Evolutionary conservation across 1,140 invertebrate genomes (phyloP).

Genomic region (Venustaconcha ellipsiformis): DNA sequence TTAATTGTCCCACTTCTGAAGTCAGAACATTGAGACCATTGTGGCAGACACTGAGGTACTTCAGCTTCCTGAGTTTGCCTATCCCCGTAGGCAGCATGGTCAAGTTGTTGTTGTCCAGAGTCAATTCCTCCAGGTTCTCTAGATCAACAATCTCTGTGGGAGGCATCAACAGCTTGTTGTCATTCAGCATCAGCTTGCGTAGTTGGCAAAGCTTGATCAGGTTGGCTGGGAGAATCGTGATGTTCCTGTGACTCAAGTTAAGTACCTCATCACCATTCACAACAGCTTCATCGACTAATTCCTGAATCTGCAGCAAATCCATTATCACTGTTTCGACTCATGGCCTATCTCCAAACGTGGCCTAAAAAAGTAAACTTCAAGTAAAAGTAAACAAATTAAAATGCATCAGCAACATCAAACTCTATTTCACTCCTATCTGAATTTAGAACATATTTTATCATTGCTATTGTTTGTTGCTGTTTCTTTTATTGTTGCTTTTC

Average conservation of each 20-base stretch:
- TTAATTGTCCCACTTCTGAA: slow-evolving; percentile 52
- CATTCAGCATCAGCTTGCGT: slow-evolving; percentile 49
- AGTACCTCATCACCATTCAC: slow-evolving; percentile 32
- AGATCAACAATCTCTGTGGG: slow-evolving; percentile 57
- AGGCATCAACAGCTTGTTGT: slow-evolving; percentile 62
- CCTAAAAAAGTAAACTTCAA: too few species aligned
- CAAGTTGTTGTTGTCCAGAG: slow-evolving; percentile 62
- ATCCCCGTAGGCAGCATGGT: slow-evolving; percentile 60
- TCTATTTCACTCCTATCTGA: too few species aligned
- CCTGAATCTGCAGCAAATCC: slow-evolving; percentile 50
- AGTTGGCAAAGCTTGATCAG: slow-evolving; percentile 43
- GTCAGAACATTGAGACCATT: slow-evolving; percentile 57
- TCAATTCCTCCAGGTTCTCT: slow-evolving; percentile 52
- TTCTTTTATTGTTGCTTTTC: too few species aligned
- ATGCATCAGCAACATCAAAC: too few species aligned
- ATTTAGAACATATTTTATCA: too few species aligned
- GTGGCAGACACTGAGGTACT: slow-evolving; percentile 55
- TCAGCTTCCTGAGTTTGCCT: slow-evolving; percentile 50
- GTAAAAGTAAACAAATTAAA: too few species aligned
- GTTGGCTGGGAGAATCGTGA: slow-evolving; percentile 49
- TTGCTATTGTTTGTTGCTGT: too few species aligned
- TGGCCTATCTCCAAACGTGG: too few species aligned
- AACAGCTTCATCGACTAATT: slow-evolving; percentile 46
- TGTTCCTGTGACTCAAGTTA: slow-evolving; percentile 56
- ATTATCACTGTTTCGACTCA: slow-evolving; percentile 14